These are phyloP conservation scores for Hydrolagus affinis DNA, from an alignment of 2,113 vertebrate genomes.

Conservation along the genomic window DNA sequence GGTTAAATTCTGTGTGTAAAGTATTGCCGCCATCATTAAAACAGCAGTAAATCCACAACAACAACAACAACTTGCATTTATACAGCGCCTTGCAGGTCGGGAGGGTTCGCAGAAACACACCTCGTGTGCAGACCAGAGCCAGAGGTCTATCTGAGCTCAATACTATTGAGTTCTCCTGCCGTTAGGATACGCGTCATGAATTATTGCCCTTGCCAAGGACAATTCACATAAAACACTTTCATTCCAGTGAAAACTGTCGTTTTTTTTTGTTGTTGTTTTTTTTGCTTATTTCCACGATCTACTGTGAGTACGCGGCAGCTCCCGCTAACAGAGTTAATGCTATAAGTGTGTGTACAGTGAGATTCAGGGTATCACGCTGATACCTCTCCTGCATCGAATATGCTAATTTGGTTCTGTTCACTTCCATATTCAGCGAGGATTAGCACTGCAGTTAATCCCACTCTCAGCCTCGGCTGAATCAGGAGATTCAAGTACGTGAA, in stretches of 20 bases:
- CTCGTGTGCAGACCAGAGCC: background rate
- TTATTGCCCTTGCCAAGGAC: background rate
- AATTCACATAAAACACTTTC: background rate
- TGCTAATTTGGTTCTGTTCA: background rate
- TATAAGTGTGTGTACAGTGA: background rate
- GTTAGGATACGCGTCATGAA: background rate
- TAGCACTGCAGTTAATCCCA: background rate
- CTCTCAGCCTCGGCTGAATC: background rate
- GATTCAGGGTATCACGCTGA: background rate
- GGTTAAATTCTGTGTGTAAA: too few relatives aligned
- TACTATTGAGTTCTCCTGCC: background rate
- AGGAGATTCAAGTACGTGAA: background rate
- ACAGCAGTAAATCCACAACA: too few relatives aligned
- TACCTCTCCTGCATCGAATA: background rate
- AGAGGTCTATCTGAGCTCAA: background rate
- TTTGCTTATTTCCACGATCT: slow-evolving; percentile 6
- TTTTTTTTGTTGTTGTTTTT: background rate
- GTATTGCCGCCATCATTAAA: background rate
- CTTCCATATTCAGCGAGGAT: background rate
- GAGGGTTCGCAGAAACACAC: background rate
- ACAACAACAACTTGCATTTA: too few relatives aligned
- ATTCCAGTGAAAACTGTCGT: background rate
- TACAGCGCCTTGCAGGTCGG: too few relatives aligned
- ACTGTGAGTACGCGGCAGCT: background rate
- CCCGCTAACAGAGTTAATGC: background rate